phyloP scores from a whole-genome alignment of 2,113 vertebrate species.

The Peromyscus leucopus region DNA sequence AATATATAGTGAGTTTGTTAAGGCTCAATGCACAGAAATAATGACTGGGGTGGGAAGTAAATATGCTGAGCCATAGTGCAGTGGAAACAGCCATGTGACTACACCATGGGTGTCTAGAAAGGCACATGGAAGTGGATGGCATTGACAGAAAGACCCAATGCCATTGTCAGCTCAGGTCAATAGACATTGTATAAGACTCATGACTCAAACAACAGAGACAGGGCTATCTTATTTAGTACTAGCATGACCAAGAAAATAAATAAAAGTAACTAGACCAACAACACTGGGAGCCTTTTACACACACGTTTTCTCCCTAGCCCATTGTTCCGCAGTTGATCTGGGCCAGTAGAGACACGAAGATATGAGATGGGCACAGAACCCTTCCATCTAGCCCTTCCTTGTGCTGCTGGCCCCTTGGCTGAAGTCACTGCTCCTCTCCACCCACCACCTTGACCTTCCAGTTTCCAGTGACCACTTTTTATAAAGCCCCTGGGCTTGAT shows the following conservation, averaged over 20 bases:
- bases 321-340: neutral
- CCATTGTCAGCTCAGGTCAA: neutral
- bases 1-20: neutral
- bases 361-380: too few relatives aligned
- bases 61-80: neutral
- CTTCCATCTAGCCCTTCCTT: too few relatives aligned
- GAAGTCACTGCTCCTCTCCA: neutral
- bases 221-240: too few relatives aligned
- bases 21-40: neutral
- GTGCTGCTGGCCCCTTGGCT: neutral
- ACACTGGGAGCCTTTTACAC: neutral
- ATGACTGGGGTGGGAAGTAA: too few relatives aligned
- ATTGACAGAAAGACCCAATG: fast-evolving
- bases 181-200: too few relatives aligned
- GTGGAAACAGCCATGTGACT: neutral
- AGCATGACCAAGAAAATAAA: neutral
- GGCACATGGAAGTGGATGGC: too few relatives aligned
- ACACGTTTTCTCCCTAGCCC: neutral
- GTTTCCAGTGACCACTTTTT: neutral
- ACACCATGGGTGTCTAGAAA: neutral
- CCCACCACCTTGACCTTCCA: fast-evolving
- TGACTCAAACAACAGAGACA: fast-evolving
- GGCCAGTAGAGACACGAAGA: fast-evolving
- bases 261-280: neutral
- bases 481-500: neutral